Base-by-base conservation (phyloP, 2,797 vertebrate species). In the Halcyon chelicuti region DNA sequence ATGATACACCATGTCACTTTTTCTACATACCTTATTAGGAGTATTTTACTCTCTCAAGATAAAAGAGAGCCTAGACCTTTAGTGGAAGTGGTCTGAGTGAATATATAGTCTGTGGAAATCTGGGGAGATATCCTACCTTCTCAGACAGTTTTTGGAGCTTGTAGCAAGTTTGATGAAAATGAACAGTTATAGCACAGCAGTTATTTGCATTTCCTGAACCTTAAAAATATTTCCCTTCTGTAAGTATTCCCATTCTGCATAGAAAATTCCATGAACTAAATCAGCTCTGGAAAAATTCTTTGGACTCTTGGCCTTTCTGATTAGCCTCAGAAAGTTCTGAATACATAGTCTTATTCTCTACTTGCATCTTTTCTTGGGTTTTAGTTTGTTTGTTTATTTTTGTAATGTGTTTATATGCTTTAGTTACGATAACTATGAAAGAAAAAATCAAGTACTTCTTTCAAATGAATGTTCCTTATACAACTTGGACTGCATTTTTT, bases 311-410 rank as follows among this genome's bases (percentile, higher is more conserved):
- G 7, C 16, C 35, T 82, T 90, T 85, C 42, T 73, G 7, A 4
- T n/a, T 51, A 61, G 3, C 23, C 73, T 54, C 14, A 55, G 21
- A 47, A 77, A 71, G 3, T 39, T 77, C 13, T 33, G 60, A 49
- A 52, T 51, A 4, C 2, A 33, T 5, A 13, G 6, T 14, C 10
- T n/a, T 72, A 26, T 65, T 86, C 28, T 55, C 18, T 62, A 7
- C 4, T 18, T 0, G 0, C 6, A 15, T 12, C 5, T 18, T 3
- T 49, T 0, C 46, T 47, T 14, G 6, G 6, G 14, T 16, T 14
- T 40, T 40, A n/a, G n/a, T n/a, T n/a, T n/a, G n/a, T n/a, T n/a
- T n/a, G n/a, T n/a, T n/a, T n/a, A n/a, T n/a, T n/a, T 52, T 29
- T 9, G 18, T 51, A 21, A 58, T 28, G 21, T 1, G 1, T 46